Base-by-base conservation (phyloP, 2,888 invertebrate species). In the Drosophila testacea region DNA sequence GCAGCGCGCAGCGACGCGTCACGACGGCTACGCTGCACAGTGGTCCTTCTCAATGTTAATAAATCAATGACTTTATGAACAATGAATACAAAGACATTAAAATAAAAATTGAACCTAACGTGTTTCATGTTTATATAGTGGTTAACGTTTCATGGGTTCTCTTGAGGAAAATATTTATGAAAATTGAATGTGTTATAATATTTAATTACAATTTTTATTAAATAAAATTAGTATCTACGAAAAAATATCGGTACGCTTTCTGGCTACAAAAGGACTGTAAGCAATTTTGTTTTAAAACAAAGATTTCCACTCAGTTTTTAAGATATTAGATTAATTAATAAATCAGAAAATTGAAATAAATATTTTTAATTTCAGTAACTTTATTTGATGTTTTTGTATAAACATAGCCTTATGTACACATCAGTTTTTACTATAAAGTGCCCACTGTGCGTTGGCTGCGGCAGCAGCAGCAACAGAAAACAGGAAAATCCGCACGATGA, bases 401-500 rank as follows among this genome's bases (percentile, higher is more conserved):
- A n/a, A 22, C 22, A 34, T n/a, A 6, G 13, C n/a, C 16, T 16
- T 4, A 36, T n/a, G 4, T 48, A n/a, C 11, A 2, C 13, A 41
- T 27, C 11, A 32, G 27, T 6, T 3, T 4, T 10, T 6, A 4
- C 22, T 10, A 4, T 9, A 22, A 10, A 32, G 11, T 42, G 2
- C 6, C 42, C 75, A 75, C 63, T 78, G 75, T 75, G 52, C 74
- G 42, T 65, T 64, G 61, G 30, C 57, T 61, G 44, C 63, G 56
- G 59, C 69, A 68, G 36, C 65, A 51, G 63, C 64, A 63, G 60
- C 70, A 70, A 54, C 57, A 69, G 77, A 55, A 68, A 90, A 88
- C 83, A 88, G 85, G 88, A 89, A 89, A 90, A 90, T 85, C 89
- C 85, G 88, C 79, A 88, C 73, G 73, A 77, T 87, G 82, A 80